Evolutionary conservation across 2,113 vertebrate species (phyloP).

Genomic region (Rattus rattus): DNA sequence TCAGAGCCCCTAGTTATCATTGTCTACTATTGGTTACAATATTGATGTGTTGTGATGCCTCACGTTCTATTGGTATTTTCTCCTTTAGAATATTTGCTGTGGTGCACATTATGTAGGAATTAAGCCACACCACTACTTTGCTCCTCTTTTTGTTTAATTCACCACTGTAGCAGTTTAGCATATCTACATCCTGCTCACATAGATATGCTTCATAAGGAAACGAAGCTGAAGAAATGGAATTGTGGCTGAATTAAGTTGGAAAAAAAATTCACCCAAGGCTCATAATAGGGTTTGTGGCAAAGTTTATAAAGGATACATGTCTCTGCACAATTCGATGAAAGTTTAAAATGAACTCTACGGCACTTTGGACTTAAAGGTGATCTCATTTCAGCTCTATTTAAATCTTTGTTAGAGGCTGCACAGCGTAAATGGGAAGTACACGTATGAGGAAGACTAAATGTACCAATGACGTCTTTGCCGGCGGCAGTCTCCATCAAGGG

Average conservation of each 20-base stretch:
- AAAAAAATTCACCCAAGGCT: slow-evolving; percentile 45
- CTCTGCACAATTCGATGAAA: slow-evolving; percentile 57
- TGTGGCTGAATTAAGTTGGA: slow-evolving; percentile 18
- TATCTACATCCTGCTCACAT: neutral
- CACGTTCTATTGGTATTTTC: neutral
- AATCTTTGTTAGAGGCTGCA: slow-evolving; percentile 53
- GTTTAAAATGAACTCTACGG: slow-evolving; percentile 60
- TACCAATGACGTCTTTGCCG: neutral
- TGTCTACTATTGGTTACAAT: neutral
- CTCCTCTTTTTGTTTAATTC: neutral
- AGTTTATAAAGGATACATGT: slow-evolving; percentile 41
- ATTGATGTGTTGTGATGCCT: neutral
- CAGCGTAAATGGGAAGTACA: slow-evolving; percentile 52
- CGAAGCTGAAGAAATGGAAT: neutral
- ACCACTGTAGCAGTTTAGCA: neutral
- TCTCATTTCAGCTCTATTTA: slow-evolving; percentile 69
- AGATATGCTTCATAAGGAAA: neutral
- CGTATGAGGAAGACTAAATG: neutral
- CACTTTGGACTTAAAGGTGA: slow-evolving; percentile 65
- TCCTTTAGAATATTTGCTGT: slow-evolving; percentile 23
- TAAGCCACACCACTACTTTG: neutral
- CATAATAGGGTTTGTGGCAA: slow-evolving; percentile 18
- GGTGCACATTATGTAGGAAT: neutral
- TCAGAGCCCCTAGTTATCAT: neutral
- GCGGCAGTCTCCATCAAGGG: neutral